Base-by-base conservation (phyloP, 2,113 vertebrate genomes). In the Leptobrachium ailaonicum region DNA sequence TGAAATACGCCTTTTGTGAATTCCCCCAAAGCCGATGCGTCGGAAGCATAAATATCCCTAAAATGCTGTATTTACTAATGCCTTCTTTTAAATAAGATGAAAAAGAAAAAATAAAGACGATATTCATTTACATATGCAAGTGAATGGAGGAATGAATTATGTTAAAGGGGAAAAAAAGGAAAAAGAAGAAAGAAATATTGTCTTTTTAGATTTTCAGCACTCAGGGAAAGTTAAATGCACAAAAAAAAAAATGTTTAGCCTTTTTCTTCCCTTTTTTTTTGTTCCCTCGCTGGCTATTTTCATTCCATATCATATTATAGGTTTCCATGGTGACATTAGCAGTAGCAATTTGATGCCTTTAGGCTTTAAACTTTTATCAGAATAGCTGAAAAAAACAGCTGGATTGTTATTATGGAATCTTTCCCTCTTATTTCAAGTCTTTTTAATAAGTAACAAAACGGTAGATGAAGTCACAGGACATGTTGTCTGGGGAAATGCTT, bases 311-410 rank as follows among this genome's bases (percentile, higher is more conserved):
- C 78, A 80, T 80, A 74, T 80, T 80, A 80, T 41, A 80, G 78
- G 78, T 80, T 80, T 80, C 78, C 78, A 80, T 80, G 78, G 78
- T 67, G 78, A 80, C 78, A 71, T 80, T 67, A 73, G 70, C 78
- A 14, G 71, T 73, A 80, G 71, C 20, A 44, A 73, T 80, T 79
- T 44, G 41, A 66, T 79, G 78, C 78, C 78, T 80, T 66, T 67
- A 80, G 78, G 78, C 71, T 80, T 73, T 67, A 80, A 80, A 80
- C 62, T 73, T 80, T 80, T 80, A 73, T 80, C 78, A 73, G 53
- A 67, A 80, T 73, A 73, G 71, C 71, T 43, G 10, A 56, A 77
- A 43, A 32, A 80, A 79, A 77, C 66, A 60, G 77, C 62, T 58
- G 78, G 62, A 80, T 66, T 72, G 62, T 72, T 79, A 79, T 79